phyloP scores from a whole-genome alignment of 1,140 invertebrate genomes.

The Saccostrea echinata region DNA sequence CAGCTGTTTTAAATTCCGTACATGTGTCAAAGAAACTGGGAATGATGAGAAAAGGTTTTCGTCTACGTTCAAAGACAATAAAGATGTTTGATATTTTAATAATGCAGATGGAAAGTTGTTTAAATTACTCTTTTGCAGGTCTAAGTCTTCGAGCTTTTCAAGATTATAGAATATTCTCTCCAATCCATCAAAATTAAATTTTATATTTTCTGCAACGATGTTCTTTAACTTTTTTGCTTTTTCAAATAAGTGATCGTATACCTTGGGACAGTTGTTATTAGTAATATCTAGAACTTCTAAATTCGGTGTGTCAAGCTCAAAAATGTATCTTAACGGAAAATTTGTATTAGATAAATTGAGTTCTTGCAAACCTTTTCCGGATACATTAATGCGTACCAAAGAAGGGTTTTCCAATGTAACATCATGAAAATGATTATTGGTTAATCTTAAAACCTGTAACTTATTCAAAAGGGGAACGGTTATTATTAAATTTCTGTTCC shows the following conservation, averaged over 20 bases:
- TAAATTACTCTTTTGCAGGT: background rate
- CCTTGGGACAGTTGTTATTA: background rate
- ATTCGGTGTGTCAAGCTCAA: background rate
- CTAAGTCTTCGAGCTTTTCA: background rate
- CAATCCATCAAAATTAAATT: background rate
- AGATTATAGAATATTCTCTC: background rate
- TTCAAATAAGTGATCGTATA: background rate
- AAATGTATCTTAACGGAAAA: background rate
- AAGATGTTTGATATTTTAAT: background rate
- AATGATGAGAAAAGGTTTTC: background rate
- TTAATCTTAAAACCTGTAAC: background rate
- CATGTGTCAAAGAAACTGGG: background rate
- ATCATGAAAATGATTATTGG: background rate
- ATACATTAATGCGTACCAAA: background rate
- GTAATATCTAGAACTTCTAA: background rate
- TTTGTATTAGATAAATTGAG: too few relatives aligned
- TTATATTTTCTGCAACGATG: background rate
- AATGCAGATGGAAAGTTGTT: background rate
- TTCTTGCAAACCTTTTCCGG: background rate
- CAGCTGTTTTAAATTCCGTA: background rate
- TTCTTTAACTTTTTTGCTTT: background rate
- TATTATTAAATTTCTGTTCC: background rate
- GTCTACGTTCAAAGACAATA: background rate
- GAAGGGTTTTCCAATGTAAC: background rate
- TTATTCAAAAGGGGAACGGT: background rate